Evolutionary conservation across 2,888 invertebrate genomes (phyloP), one percentile per base, ranked within the genome.

Genomic region (Eristalis arbustorum): DNA sequence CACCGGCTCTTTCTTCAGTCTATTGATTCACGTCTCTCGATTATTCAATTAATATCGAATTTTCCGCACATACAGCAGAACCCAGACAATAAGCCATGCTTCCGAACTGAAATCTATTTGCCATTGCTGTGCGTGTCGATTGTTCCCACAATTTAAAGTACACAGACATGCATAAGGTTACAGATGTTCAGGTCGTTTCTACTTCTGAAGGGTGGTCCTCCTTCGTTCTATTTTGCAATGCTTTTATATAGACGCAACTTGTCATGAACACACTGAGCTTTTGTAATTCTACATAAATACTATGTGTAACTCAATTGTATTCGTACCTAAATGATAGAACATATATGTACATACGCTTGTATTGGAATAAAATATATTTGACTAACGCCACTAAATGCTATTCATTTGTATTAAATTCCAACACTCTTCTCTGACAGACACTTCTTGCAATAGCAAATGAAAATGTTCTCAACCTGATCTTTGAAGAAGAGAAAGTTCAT

Each of bases 11-110:
- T 42, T 31, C 31, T 37, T 34, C 56, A 37, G 10, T 62, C 59
- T 66, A 66, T 56, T 37, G 59, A 66, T 72, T 64, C 73, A 83
- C 49, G 49, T 49, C 25, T 25, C 79, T 78, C 73, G 78, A 78
- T 78, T 78, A 84, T 84, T 84, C 83, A 84, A 84, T 84, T 79
- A 84, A 84, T 79, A 79, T 84, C 79, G 74, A 63, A 79, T 78
- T 79, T 61, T 49, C 18, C 18, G 49, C 49, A 22, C 49, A 18
- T 18, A 49, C 49, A 49, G 18, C 1, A 18, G 49, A 18, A 8
- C n/a, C 18, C 49, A 49, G 18, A 49, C 49, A 49, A 49, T 18
- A 18, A 8, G 18, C 18, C 49, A 18, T 49, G 18, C 8, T 18
- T 18, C 18, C 49, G 49, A 49, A 18, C 6, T 49, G n/a, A 18